Base-by-base conservation (phyloP, 2,113 vertebrate species). In the Delphinapterus leucas region DNA sequence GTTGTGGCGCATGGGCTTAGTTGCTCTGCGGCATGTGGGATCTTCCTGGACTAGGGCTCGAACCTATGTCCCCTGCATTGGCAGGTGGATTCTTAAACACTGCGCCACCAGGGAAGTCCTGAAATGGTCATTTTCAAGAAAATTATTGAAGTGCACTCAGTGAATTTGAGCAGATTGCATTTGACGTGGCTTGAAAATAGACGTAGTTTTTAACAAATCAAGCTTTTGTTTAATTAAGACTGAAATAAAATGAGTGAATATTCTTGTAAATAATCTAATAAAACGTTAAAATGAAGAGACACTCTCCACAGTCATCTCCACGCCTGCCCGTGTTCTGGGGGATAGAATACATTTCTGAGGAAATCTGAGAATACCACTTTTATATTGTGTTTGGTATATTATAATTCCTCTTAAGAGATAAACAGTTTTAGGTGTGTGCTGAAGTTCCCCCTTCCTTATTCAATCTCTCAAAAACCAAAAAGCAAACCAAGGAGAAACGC, bases 221-320 rank as follows among this genome's bases (percentile, higher is more conserved):
- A 90, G 80, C 36, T 88, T 94, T 84, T 90, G 53, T 60, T 86
- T 89, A 93, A 36, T 49, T 95, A 63, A 94, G 65, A 44, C 28
- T 88, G 38, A 95, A 71, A 82, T n/a, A 94, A 90, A 90, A 88
- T 83, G 74, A 97, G 10, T 88, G 70, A 63, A 86, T 85, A 41
- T 36, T 67, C 87, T 85, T 82, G 0, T 63, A 58, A 49, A 89
- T 71, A 89, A 88, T 84, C n/a, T 49, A 80, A 71, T 55, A 67
- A 74, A 89, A 79, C 65, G 12, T 60, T 93, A 74, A 74, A 90
- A 86, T 28, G n/a, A 41, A 41, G 67, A 82, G 33, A 74, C 26
- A 77, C 4, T 31, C 31, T 91, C 71, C 70, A 68, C 3, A 63
- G 28, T 93, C 23, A 17, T 61, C 31, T 79, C 11, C 4, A 58